Evolutionary conservation across 2,113 vertebrate species (phyloP), one percentile per base, ranked within the genome.

Genomic region (Bos indicus): DNA sequence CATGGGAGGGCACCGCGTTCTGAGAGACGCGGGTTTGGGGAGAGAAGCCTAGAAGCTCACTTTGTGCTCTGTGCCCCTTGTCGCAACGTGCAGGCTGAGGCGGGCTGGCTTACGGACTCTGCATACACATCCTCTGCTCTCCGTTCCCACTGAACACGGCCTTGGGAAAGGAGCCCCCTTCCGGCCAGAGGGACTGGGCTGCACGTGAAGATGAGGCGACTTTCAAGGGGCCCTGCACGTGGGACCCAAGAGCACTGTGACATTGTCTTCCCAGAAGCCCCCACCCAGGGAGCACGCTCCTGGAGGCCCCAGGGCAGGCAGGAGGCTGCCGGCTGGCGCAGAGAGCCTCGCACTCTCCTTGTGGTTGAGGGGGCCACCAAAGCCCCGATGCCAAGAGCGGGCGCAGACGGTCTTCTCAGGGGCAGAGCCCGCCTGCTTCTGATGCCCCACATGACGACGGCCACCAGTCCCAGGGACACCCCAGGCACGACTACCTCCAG

Each of bases 51-150:
- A 14, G n/a, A 59, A 30, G 62, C 83, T 33, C 1, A 2, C 46
- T 82, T 23, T 86, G 77, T 54, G 85, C 52, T 74, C 48, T 5
- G 46, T 48, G 33, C 54, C 83, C 77, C 51, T 16, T 11, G 54
- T 46, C 77, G 74, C 21, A 19, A 54, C 40, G 28, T 19, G 71
- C 74, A 25, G 57, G 83, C 43, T 60, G 83, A 87, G 30, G 54
- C 30, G 67, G 25, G 13, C 46, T 59, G 52, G 51, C 30, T 59
- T 48, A 74, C 5, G 88, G 92, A 25, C 64, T 90, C 52, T 56
- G 33, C 90, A 74, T 8, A 78, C 6, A 62, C 94, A 95, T 28
- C 43, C 87, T 89, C 78, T 80, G 95, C 91, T 81, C 62, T 82
- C 57, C 2, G 4, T n/a, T 56, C 25, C 21, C 60, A 25, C 6